Conservation (phyloP, 2,888 invertebrate genomes). For the Taphrorychus bicolor region DNA sequence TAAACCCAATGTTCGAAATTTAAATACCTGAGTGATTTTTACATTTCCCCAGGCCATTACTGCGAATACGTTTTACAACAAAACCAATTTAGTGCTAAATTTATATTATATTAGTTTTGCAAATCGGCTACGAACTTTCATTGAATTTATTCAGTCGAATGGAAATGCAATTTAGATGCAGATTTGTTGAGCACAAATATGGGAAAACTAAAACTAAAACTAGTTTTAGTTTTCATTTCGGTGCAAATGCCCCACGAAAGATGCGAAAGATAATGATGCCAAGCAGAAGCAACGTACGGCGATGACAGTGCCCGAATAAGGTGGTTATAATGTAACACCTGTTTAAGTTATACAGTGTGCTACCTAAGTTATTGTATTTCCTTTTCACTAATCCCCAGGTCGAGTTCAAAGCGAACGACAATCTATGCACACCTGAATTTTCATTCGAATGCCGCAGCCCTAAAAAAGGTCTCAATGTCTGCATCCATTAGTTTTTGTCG, state of each 20-base stretch:
- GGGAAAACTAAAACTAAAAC: no score
- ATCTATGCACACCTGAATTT: slow-evolving; percentile 38
- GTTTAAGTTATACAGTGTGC: slow-evolving; percentile 35
- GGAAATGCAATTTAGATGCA: not conserved
- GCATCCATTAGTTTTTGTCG: not conserved
- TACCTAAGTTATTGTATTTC: slow-evolving; percentile 37
- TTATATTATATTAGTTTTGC: not conserved
- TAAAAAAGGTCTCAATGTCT: slow-evolving; percentile 11
- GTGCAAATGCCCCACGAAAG: no score
- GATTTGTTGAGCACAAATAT: no score
- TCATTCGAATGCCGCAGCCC: slow-evolving; percentile 8
- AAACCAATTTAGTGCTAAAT: not conserved
- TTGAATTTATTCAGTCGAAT: not conserved
- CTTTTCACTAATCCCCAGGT: slow-evolving; percentile 36
- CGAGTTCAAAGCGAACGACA: slow-evolving; percentile 25
- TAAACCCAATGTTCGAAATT: not conserved
- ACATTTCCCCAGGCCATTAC: not conserved
- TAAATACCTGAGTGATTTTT: not conserved
- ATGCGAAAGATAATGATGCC: not conserved
- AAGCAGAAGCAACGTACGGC: slow-evolving; percentile 26
- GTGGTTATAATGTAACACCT: slow-evolving; percentile 45
- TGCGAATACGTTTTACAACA: not conserved
- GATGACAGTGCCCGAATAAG: slow-evolving; percentile 44
- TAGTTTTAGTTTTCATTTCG: no score
- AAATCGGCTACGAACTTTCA: not conserved